Percentiles rank a stretch among this genome's conserved stretches.
phyloP scores from a whole-genome alignment of 1,140 invertebrate genomes.

The Physella acuta region DNA sequence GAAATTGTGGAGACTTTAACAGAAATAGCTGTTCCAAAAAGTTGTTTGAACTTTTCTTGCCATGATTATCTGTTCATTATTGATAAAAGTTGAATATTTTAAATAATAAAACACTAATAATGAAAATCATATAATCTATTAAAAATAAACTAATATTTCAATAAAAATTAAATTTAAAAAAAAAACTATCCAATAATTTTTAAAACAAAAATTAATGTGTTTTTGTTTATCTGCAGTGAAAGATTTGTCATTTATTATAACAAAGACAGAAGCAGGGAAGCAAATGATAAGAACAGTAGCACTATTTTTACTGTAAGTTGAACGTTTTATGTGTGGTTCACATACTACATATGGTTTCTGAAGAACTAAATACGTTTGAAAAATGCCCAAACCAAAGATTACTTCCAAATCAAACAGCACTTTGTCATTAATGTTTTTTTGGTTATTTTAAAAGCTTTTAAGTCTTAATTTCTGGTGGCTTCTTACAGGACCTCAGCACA shows the following conservation, averaged over 20 bases:
- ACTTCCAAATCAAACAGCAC: too few species aligned
- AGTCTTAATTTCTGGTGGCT: not conserved
- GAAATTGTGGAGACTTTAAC: not conserved
- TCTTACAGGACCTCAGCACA: slow-evolving; percentile 2
- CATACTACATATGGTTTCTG: too few species aligned
- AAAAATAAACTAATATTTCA: not conserved
- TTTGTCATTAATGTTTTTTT: too few species aligned
- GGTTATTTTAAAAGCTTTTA: not conserved
- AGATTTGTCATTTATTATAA: slow-evolving; percentile 16
- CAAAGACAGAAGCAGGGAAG: not conserved
- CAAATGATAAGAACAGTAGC: slow-evolving; percentile 6
- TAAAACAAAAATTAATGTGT: not conserved
- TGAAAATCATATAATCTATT: not conserved
- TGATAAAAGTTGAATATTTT: not conserved
- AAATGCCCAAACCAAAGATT: too few species aligned
- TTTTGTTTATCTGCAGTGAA: slow-evolving; percentile 11
- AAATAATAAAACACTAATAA: not conserved
- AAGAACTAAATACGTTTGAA: too few species aligned
- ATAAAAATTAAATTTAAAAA: not conserved
- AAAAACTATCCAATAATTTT: not conserved
- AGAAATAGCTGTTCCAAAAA: not conserved
- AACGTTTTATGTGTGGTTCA: not conserved
- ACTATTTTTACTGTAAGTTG: slow-evolving; percentile 13
- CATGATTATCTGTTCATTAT: not conserved
- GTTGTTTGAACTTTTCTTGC: not conserved